Conservation (phyloP, 2,888 invertebrate species). For the Ophioninae sp. region DNA sequence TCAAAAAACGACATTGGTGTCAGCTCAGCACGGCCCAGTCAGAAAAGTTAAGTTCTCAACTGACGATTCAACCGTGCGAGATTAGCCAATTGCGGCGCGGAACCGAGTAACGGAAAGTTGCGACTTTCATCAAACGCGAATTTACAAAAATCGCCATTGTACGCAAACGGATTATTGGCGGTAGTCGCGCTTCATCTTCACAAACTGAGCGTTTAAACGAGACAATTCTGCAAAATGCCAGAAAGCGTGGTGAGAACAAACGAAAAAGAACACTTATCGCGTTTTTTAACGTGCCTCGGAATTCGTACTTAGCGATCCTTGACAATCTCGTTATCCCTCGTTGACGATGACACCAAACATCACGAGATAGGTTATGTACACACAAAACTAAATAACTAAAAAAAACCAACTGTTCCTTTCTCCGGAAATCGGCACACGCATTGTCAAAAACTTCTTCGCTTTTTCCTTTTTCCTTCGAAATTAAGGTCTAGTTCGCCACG, state of each 20-base stretch:
- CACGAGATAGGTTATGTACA: constrained; percentile 62
- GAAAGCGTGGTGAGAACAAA: constrained; percentile 73
- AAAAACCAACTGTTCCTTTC: background rate
- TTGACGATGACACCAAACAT: background rate
- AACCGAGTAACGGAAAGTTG: constrained; percentile 48
- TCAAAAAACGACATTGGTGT: too few relatives aligned
- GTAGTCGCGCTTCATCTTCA: constrained; percentile 60
- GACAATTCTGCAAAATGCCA: constrained; percentile 69
- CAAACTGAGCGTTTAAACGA: constrained; percentile 13
- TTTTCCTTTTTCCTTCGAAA: background rate
- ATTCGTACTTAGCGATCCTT: background rate
- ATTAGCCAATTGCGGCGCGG: constrained; percentile 41
- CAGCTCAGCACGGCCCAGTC: too few relatives aligned
- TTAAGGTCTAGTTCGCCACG: background rate
- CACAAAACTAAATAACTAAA: constrained; percentile 22
- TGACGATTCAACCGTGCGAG: background rate
- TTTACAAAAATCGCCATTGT: constrained; percentile 61
- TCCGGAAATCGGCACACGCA: background rate
- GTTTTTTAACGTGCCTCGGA: background rate
- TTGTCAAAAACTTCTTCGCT: background rate
- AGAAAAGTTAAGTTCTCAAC: too few relatives aligned
- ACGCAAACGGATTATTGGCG: constrained; percentile 65
- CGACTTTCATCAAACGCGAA: constrained; percentile 33
- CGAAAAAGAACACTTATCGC: constrained; percentile 1
- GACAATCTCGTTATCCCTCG: constrained; percentile 22